Evolutionary conservation across 2,113 vertebrate genomes (phyloP), one percentile per base, ranked within the genome.

Genomic region (Thunnus thynnus): DNA sequence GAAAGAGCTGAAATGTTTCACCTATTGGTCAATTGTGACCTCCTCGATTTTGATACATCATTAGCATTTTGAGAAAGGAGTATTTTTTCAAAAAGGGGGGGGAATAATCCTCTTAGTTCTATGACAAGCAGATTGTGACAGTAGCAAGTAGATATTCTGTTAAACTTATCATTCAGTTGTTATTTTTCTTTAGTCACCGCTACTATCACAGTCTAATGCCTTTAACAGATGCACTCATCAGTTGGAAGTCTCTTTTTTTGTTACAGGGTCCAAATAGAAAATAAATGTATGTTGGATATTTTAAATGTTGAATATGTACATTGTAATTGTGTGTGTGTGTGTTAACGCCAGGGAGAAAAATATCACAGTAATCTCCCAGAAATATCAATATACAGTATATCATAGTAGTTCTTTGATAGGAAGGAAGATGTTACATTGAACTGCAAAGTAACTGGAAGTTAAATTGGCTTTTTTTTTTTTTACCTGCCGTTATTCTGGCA

Each of bases 1-100:
- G 20, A 86, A 78, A 52, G 58, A 62, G n/a, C 50, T 78, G 73
- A 73, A 62, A 60, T 27, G 17, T 5, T 48, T 78, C 14, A 25
- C 13, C 13, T 62, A 16, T 12, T 5, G 36, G 76, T 70, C 18
- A 10, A 9, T 64, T 9, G 36, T 44, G 60, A 78, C 25, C 56
- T 30, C 13, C 1, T 63, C 3, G 1, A 6, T 73, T 83, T 71
- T 78, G 48, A 63, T 80, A 44, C 41, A 5, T 61, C 13, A 32
- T 60, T n/a, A 18, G 0, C 25, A 0, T 78, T 79, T 54, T 82
- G 9, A 84, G 16, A 5, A 16, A 67, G 32, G 22, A 36, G 41
- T 55, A n/a, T 58, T 72, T 27, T 55, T 66, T 54, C 14, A 66
- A n/a, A 32, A 14, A 20, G 48, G 36, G n/a, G 36, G 36, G 9